phyloP scores from a whole-genome alignment of 1,140 invertebrate genomes.

The Caenorhabditis elegans region WBcel235 BX284604.4:3646501-3647000 shows the following conservation, averaged over 20 bases:
- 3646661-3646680: conserved; percentile 19
- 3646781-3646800: neutral
- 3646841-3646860: conserved; percentile 29
- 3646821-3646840: conserved; percentile 15
- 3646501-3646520: conserved; percentile 5
- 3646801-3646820: conserved; percentile 27
- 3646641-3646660: neutral
- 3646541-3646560: conserved; percentile 23
- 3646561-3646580: conserved; percentile 17
- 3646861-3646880: conserved; percentile 9
- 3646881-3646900: conserved; percentile 4
- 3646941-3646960: too few relatives aligned
- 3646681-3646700: conserved; percentile 5
- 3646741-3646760: neutral
- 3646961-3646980: too few relatives aligned
- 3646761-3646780: neutral
- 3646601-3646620: conserved; percentile 7
- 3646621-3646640: neutral
- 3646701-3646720: neutral
- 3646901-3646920: conserved; percentile 28
- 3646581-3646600: conserved; percentile 7
- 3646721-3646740: neutral
- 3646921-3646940: neutral
- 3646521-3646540: conserved; percentile 21
- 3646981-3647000: neutral